phyloP scores from a whole-genome alignment of 2,113 vertebrate species.

The Antennarius striatus region DNA sequence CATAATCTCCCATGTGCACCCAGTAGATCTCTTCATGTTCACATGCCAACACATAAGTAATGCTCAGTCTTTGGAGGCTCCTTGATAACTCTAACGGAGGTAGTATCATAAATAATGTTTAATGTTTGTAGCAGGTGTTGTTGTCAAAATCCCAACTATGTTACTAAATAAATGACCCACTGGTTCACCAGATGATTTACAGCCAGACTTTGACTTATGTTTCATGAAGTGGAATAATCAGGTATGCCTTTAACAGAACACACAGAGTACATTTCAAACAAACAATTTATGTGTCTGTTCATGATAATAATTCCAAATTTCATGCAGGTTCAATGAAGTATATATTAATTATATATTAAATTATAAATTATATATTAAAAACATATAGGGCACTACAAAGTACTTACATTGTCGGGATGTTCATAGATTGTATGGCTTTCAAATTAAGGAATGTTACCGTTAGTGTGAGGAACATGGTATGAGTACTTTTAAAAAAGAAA shows the following conservation, averaged over 20 bases:
- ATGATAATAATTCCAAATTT: too few species aligned
- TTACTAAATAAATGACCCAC: not conserved
- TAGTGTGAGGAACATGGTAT: too few species aligned
- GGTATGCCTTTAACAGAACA: not conserved
- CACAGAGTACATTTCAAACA: not conserved
- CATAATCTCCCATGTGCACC: not conserved
- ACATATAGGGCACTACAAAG: not conserved
- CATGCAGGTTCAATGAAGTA: too few species aligned
- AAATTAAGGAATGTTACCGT: too few species aligned
- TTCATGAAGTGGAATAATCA: not conserved
- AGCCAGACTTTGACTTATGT: not conserved
- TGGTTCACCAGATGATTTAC: conserved; percentile 1
- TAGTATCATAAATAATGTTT: conserved; percentile 7
- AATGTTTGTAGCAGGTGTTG: not conserved
- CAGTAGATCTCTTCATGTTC: not conserved
- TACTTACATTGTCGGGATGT: too few species aligned
- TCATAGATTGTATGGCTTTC: too few species aligned
- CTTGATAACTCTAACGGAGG: conserved; percentile 6
- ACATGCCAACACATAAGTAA: not conserved
- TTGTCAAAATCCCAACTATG: conserved; percentile 4
- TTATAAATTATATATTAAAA: not conserved
- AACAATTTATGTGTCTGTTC: too few species aligned
- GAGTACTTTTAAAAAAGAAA: not conserved
- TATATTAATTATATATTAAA: too few species aligned
- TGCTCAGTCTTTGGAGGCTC: not conserved